Base-by-base conservation (phyloP, 2,797 vertebrate genomes). In the Petrocephalus schoutedeni region DNA sequence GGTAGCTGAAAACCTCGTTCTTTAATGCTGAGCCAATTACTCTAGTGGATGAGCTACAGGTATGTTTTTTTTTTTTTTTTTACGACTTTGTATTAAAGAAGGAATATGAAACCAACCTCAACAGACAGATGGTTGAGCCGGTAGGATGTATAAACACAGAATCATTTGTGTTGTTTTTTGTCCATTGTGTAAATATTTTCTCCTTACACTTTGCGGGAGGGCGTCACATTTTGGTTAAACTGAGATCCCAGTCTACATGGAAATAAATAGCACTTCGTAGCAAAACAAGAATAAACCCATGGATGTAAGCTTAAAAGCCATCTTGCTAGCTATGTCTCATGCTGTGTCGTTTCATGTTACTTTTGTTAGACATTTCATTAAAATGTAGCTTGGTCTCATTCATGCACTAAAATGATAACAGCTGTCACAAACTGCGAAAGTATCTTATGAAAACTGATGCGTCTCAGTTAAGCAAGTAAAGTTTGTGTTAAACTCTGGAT, bases 401-500 rank as follows among this genome's bases (percentile, higher is more conserved):
- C 91, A 91, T 92, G 91, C 90, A 85, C 88, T 92, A 91, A 87
- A 89, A 88, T 89, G 41, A 0, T 71, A 7, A 45, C 9, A 41
- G 89, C 88, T 89, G 90, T 91, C 92, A 49, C 28, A 87, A 12
- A 87, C 64, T 6, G 64, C 14, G 64, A 12, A 91, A 89, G 90
- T 92, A 92, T 91, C 90, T 93, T 92, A 89, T 93, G 92, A 92
- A 92, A 94, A 92, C 93, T 92, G 93, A 93, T 91, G 91, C 90
- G 89, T 92, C 89, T 89, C 87, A 86, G 86, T 93, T 90, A 89
- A 89, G 90, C 87, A 89, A 91, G 54, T 28, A 54, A 91, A 91
- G 89, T 90, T 71, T 89, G 88, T 77, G 85, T 88, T 92, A 93
- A 92, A 89, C 91, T 90, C 91, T 90, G 91, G 67, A 90, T 92